A percentile compares a stretch with the other conserved stretches of the same genome.
Conservation (phyloP, 2,888 invertebrate genomes). For the Drosophila barbarae region DNA sequence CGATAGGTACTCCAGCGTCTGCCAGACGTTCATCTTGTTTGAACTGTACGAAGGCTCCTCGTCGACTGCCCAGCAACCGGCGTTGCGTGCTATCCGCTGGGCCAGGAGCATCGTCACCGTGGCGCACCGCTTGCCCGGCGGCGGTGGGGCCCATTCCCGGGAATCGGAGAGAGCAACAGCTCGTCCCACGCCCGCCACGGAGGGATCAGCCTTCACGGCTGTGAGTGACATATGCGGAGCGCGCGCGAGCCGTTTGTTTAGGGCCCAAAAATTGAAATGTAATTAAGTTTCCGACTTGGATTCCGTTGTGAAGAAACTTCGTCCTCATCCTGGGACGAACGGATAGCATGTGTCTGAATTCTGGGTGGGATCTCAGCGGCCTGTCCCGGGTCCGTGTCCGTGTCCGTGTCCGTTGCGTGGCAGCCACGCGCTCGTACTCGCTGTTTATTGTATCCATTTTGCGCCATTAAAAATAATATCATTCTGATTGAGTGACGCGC, state of each 20-base stretch:
- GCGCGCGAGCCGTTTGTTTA: conserved; percentile 35
- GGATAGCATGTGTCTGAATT: conserved; percentile 36
- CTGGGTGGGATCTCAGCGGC: conserved; percentile 18
- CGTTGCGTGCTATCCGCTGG: conserved; percentile 72
- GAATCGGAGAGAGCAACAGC: conserved; percentile 65
- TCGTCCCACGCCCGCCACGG: conserved; percentile 31
- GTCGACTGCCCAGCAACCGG: conserved; percentile 78
- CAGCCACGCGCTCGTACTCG: conserved; percentile 51
- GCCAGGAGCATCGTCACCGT: conserved; percentile 78
- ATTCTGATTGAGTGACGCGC: conserved; percentile 74
- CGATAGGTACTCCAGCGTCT: conserved; percentile 77
- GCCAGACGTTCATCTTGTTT: conserved; percentile 79
- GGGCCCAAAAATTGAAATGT: conserved; percentile 66
- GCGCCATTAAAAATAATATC: conserved; percentile 74
- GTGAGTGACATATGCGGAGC: conserved; percentile 44
- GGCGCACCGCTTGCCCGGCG: conserved; percentile 58
- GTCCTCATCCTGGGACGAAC: conserved; percentile 52
- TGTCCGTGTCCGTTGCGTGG: conserved; percentile 57
- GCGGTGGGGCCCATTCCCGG: conserved; percentile 52
- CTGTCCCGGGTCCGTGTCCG: conserved; percentile 17
- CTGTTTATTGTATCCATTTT: conserved; percentile 61
- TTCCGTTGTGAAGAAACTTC: conserved; percentile 35
- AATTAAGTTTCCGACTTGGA: conserved; percentile 61
- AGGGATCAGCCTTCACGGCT: conserved; percentile 24
- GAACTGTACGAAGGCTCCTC: conserved; percentile 73